These are phyloP conservation scores for Cyprinodon brontotheroides DNA, from an alignment of 2,113 vertebrate species.

Conservation along the genomic window DNA sequence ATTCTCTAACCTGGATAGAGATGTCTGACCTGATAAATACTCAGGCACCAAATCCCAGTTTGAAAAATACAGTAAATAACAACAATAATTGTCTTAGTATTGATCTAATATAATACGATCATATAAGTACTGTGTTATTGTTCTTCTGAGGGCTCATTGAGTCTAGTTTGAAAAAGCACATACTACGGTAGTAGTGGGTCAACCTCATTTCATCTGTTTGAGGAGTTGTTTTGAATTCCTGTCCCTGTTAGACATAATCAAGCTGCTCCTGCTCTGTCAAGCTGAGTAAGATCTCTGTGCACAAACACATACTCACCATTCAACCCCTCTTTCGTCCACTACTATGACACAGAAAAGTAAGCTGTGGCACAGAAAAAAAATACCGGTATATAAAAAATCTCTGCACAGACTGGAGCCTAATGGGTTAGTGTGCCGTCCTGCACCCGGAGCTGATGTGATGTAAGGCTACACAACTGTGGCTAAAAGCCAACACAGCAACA, in stretches of 20 bases:
- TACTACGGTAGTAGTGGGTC: conserved; percentile 6
- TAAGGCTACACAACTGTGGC: conserved; percentile 52
- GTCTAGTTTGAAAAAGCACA: background rate
- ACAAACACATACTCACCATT: conserved; percentile 9
- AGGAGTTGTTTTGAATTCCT: conserved; percentile 10
- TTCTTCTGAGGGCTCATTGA: background rate
- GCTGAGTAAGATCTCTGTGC: conserved; percentile 12
- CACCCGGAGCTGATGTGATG: conserved; percentile 65
- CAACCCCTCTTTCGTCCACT: conserved; percentile 17
- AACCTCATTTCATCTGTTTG: conserved; percentile 6
- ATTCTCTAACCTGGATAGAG: background rate
- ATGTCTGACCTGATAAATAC: background rate
- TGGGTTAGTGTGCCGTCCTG: conserved; percentile 67
- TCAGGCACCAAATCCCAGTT: background rate
- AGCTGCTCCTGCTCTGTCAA: conserved; percentile 12
- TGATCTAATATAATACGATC: background rate
- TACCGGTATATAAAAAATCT: conserved; percentile 3
- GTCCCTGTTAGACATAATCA: conserved; percentile 6
- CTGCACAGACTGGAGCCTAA: conserved; percentile 54
- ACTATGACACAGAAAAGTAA: conserved; percentile 59
- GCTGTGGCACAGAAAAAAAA: conserved; percentile 51
- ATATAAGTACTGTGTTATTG: background rate
- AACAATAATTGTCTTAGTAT: background rate
- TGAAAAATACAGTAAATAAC: background rate
- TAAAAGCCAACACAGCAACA: conserved; percentile 44